Percentiles rank a stretch among this genome's conserved stretches.
These are phyloP conservation scores for Irena cyanogastra DNA, from an alignment of 2,113 vertebrate species.

Conservation along the genomic window DNA sequence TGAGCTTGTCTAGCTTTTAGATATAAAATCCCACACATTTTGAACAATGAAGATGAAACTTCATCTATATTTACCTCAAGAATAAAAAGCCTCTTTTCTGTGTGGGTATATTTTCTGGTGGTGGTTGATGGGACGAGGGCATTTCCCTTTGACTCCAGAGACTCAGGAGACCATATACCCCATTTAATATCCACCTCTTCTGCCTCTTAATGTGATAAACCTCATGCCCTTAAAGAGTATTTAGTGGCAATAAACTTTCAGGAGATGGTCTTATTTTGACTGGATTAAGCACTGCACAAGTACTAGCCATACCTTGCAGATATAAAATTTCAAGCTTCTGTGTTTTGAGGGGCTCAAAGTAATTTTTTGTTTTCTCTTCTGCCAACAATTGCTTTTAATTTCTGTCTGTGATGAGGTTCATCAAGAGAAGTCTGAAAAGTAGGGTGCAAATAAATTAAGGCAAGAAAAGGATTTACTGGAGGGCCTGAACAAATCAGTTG, in stretches of 20 bases:
- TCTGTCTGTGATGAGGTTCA: not conserved
- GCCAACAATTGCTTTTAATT: not conserved
- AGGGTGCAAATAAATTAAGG: slow-evolving; percentile 15
- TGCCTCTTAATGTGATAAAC: slow-evolving; percentile 2
- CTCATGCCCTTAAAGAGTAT: slow-evolving; percentile 19
- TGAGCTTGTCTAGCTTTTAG: slow-evolving; percentile 59
- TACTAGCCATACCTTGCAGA: not conserved
- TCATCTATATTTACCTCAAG: slow-evolving; percentile 25
- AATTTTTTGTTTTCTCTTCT: not conserved
- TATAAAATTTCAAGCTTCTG: not conserved
- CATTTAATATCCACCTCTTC: slow-evolving; percentile 35
- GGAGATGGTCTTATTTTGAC: not conserved
- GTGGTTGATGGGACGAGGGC: slow-evolving; percentile 18
- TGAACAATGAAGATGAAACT: slow-evolving; percentile 51
- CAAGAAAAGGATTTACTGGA: not conserved
- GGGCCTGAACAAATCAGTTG: not conserved
- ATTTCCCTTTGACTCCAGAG: slow-evolving; percentile 18
- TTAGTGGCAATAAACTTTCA: slow-evolving; percentile 16
- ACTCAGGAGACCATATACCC: not conserved
- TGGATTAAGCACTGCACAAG: not conserved
- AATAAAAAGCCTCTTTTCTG: slow-evolving; percentile 45
- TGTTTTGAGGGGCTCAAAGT: not conserved
- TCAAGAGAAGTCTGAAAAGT: not conserved
- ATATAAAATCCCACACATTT: slow-evolving; percentile 58
- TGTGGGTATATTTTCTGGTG: slow-evolving; percentile 20